A percentile compares a stretch with the other conserved stretches of the same genome.
Evolutionary conservation across 1,140 invertebrate species (phyloP).

Genomic region (Chironomus tepperi): DNA sequence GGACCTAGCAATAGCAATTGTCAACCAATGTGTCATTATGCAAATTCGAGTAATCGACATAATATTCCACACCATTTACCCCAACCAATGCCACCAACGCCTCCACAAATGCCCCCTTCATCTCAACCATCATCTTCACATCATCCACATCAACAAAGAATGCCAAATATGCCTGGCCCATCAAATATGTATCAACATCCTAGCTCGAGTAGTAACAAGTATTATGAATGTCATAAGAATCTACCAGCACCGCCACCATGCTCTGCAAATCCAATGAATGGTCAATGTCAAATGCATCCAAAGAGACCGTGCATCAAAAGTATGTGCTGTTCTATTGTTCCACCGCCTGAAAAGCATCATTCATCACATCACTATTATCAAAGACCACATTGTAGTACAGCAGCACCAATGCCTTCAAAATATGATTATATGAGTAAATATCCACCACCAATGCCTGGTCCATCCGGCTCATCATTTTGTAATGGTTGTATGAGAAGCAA

Average conservation of each 20-base stretch:
- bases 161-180: conserved; percentile 17
- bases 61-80: not conserved
- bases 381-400: not conserved
- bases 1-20: conserved; percentile 10
- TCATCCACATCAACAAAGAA: conserved; percentile 9
- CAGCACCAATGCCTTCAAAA: not conserved
- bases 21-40: conserved; percentile 13
- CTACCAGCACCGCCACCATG: not conserved
- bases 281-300: not conserved
- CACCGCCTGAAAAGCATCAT: not conserved
- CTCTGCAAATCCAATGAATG: conserved; percentile 2
- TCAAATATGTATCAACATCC: not conserved
- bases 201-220: not conserved
- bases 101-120: not conserved
- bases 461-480: conserved; percentile 5
- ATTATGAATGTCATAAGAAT: conserved; percentile 10
- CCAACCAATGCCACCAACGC: not conserved
- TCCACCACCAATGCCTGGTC: not conserved
- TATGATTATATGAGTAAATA: conserved; percentile 22
- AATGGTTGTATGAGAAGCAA: conserved; percentile 10
- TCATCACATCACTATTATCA: conserved; percentile 12
- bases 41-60: conserved; percentile 13
- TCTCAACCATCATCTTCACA: not conserved
- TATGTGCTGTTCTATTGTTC: conserved; percentile 15
- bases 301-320: not conserved